A percentile compares a stretch with the other conserved stretches of the same genome.
phyloP scores from a whole-genome alignment of 2,888 invertebrate species.

The Synanthedon myopaeformis region DNA sequence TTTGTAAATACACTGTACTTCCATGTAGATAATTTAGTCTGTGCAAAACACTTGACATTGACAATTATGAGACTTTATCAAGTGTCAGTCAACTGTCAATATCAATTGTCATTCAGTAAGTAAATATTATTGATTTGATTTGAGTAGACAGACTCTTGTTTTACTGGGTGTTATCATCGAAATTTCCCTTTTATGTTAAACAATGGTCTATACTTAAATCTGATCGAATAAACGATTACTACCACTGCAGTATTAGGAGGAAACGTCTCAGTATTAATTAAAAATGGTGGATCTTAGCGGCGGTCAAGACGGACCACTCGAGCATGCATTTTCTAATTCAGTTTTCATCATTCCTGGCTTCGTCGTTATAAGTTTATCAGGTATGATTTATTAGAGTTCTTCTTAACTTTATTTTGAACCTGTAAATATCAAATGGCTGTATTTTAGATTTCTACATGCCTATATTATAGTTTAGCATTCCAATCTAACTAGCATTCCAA shows the following conservation, averaged over 20 bases:
- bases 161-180: background rate
- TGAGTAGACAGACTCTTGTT: too few species aligned
- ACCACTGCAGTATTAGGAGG: slow-evolving; percentile 20
- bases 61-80: background rate
- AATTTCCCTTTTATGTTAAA: slow-evolving; percentile 8
- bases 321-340: slow-evolving; percentile 88
- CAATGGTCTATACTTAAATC: slow-evolving; percentile 15
- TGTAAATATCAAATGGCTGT: too few species aligned
- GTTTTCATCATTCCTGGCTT: slow-evolving; percentile 89
- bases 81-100: background rate
- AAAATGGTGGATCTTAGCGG: slow-evolving; percentile 89
- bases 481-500: too few species aligned
- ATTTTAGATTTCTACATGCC: too few species aligned
- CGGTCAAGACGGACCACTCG: slow-evolving; percentile 82
- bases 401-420: too few species aligned
- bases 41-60: too few species aligned
- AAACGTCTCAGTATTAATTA: slow-evolving; percentile 28
- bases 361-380: slow-evolving; percentile 81
- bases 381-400: slow-evolving; percentile 45
- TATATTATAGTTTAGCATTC: too few species aligned
- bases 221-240: slow-evolving; percentile 8
- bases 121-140: background rate
- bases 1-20: too few species aligned
- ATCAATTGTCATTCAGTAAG: background rate
- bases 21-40: too few species aligned